phyloP scores from a whole-genome alignment of 2,113 vertebrate genomes.

The Amblyopsis rosae region DNA sequence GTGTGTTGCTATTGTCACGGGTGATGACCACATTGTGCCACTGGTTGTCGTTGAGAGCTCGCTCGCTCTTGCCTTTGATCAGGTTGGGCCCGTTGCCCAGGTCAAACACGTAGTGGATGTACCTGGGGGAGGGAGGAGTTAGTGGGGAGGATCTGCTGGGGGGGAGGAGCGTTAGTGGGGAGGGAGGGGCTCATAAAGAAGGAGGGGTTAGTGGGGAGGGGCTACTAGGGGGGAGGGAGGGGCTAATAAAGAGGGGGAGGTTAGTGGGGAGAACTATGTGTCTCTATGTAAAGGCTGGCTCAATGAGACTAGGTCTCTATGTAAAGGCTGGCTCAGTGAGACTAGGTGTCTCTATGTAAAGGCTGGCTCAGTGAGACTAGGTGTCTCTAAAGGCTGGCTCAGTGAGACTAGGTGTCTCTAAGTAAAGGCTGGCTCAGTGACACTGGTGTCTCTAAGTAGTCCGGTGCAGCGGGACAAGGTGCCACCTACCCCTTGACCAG shows the following conservation, averaged over 20 bases:
- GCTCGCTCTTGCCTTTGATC: constrained; percentile 95
- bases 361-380: too few species aligned
- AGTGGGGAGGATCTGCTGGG: neutral
- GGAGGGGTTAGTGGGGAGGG: neutral
- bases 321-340: too few species aligned
- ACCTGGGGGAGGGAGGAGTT: constrained; percentile 71
- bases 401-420: too few species aligned
- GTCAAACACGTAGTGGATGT: constrained; percentile 98
- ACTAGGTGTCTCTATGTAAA: too few species aligned
- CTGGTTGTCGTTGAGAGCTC: constrained; percentile 94
- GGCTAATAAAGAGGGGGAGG: neutral
- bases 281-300: too few species aligned
- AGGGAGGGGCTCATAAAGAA: neutral
- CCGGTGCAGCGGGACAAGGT: neutral
- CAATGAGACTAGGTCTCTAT: too few species aligned
- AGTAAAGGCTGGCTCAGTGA: too few species aligned
- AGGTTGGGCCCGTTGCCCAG: constrained; percentile 96
- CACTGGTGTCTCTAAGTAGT: too few species aligned
- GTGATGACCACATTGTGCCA: constrained; percentile 98
- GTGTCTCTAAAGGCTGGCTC: too few species aligned
- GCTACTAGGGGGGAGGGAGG: neutral
- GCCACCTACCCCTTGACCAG: constrained; percentile 90
- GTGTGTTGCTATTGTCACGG: constrained; percentile 95
- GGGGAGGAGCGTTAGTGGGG: neutral
- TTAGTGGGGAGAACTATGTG: neutral